Conservation (phyloP, 2,113 vertebrate species). For the Cyprinodon brontotheroides region DNA sequence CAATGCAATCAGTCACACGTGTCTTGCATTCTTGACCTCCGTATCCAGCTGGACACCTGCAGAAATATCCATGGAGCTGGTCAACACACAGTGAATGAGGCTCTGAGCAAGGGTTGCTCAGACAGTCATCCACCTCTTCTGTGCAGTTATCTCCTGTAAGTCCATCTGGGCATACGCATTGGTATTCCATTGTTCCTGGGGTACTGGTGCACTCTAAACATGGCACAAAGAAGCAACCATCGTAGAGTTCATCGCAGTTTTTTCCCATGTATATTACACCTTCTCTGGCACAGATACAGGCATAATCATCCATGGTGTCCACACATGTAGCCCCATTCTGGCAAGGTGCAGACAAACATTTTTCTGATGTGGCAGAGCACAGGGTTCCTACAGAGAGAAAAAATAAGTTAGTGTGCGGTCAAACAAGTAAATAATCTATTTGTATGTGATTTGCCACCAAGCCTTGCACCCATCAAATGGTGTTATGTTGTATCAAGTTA, state of each 20-base stretch:
- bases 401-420: neutral
- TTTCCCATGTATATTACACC: conserved; percentile 77
- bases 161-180: conserved; percentile 77
- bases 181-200: conserved; percentile 70
- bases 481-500: neutral
- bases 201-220: conserved; percentile 76
- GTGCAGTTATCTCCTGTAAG: conserved; percentile 72
- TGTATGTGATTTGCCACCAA: neutral
- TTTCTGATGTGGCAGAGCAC: conserved; percentile 68
- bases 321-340: conserved; percentile 84
- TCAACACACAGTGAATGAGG: conserved; percentile 75
- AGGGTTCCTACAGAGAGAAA: conserved; percentile 65
- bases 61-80: conserved; percentile 73
- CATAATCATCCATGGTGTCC: conserved; percentile 78
- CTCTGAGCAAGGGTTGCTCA: conserved; percentile 77
- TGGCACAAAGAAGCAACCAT: conserved; percentile 72
- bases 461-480: neutral
- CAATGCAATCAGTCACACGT: conserved; percentile 73
- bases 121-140: conserved; percentile 69
- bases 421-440: neutral
- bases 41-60: conserved; percentile 78
- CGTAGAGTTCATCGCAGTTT: conserved; percentile 81
- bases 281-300: conserved; percentile 78
- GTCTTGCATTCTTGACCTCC: conserved; percentile 73
- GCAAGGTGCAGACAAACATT: conserved; percentile 84